A percentile compares a stretch with the other conserved stretches of the same genome.
These are phyloP conservation scores for Pangasius macronema DNA, from an alignment of 2,797 vertebrate species.

Conservation along the genomic window DNA sequence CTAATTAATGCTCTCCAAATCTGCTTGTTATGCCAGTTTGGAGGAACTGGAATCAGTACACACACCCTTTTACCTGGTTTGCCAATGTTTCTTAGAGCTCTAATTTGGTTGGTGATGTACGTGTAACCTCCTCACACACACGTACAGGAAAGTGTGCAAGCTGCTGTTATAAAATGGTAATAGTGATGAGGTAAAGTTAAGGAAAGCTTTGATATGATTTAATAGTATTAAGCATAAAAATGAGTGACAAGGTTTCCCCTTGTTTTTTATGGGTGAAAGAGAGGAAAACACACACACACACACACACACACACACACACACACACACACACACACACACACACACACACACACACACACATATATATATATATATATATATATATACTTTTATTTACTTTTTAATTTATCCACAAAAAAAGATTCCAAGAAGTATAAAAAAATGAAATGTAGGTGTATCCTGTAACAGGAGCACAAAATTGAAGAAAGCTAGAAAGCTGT, in stretches of 20 bases:
- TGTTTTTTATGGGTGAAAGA: not conserved
- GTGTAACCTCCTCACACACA: constrained; percentile 14
- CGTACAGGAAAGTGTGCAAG: not conserved
- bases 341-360: too few relatives aligned
- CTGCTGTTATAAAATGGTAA: not conserved
- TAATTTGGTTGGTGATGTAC: constrained; percentile 32
- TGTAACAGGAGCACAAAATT: not conserved
- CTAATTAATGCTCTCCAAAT: constrained; percentile 39
- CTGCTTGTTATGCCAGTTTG: constrained; percentile 42
- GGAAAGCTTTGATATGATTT: not conserved
- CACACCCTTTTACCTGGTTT: not conserved
- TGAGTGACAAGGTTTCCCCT: not conserved
- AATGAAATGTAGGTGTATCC: not conserved
- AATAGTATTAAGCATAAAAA: not conserved
- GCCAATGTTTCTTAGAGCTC: constrained; percentile 32
- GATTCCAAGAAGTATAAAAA: not conserved
- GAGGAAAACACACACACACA: too few relatives aligned
- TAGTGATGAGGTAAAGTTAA: not conserved
- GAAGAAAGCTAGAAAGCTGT: not conserved
- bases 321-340: too few relatives aligned
- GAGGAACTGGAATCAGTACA: constrained; percentile 27
- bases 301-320: too few relatives aligned
- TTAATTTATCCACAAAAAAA: not conserved
- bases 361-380: too few relatives aligned
- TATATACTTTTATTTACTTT: not conserved